Evolutionary conservation across 1,140 invertebrate species (phyloP), one percentile per base, ranked within the genome.

Genomic region (Pseudomyrmex cubaensis): DNA sequence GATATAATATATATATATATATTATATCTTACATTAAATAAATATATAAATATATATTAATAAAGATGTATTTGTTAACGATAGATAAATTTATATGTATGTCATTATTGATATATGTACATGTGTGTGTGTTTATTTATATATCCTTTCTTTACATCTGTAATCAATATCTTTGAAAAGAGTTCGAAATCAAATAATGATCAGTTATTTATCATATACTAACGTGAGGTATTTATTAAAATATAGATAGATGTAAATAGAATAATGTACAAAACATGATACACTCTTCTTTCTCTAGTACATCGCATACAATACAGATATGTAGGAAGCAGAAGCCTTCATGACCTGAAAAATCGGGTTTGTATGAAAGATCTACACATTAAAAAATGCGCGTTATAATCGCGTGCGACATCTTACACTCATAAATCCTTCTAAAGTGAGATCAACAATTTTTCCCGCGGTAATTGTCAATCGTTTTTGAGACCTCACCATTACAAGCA

Each of bases 401-500:
- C 10, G 8, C 12, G 9, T 25, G 25, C 17, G 12, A 63, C 15
- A 56, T 67, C 84, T 82, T 82, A 88, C 84, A 15, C 20, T 78
- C 48, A 85, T 48, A 63, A 88, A 89, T 2, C 72, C 22, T 67
- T 83, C 44, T 8, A 87, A 63, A 46, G 84, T 86, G 9, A 88
- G 48, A 15, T 85, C 61, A n/a, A 74, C 25, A 46, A 84, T 54
- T 82, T 86, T 86, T 35, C 86, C 86, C 9, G 74, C 75, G 0
- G 80, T 84, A 15, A 89, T 80, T 35, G 70, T 83, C 25, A 87
- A 62, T 17, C 17, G 35, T 62, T 73, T 85, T 25, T 89, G 82
- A 0, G 84, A 86, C 70, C 88, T 78, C 17, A 82, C 2, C 52
- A 89, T 80, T 12, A 88, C 52, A 17, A 89, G 61, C 20, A 88